A percentile compares a stretch with the other conserved stretches of the same genome.
Conservation (phyloP, 2,113 vertebrate species). For the Cyanocitta stelleri region DNA sequence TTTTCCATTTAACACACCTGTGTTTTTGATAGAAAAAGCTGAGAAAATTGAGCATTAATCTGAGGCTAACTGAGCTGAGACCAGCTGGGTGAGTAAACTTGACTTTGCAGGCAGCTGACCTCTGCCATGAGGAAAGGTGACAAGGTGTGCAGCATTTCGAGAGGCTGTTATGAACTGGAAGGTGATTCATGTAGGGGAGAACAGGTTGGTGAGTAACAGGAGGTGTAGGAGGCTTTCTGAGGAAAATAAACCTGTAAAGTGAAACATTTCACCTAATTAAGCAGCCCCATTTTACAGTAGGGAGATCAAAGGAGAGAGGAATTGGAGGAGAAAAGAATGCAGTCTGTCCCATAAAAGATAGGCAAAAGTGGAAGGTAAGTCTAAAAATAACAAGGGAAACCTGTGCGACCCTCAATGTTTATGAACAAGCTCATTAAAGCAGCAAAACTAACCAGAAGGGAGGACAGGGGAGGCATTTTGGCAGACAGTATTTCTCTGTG, state of each 20-base stretch:
- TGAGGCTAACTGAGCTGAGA: not conserved
- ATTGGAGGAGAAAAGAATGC: slow-evolving; percentile 21
- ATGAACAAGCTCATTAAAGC: not conserved
- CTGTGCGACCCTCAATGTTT: not conserved
- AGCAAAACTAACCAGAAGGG: not conserved
- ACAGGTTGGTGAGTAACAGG: not conserved
- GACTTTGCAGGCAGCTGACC: not conserved
- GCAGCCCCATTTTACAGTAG: not conserved
- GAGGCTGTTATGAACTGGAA: not conserved
- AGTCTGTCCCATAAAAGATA: slow-evolving; percentile 12
- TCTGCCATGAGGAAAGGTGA: not conserved
- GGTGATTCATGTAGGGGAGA: not conserved
- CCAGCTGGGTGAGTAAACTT: not conserved
- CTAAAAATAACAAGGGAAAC: slow-evolving; percentile 36
- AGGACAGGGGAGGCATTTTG: not conserved
- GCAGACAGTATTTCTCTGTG: not conserved
- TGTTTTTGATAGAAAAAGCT: not conserved
- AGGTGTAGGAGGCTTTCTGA: slow-evolving; percentile 24
- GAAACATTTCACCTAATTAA: slow-evolving; percentile 35
- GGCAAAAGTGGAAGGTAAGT: slow-evolving; percentile 16
- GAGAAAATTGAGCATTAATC: not conserved
- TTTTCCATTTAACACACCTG: not conserved
- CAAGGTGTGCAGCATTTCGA: not conserved
- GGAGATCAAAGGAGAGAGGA: slow-evolving; percentile 44
- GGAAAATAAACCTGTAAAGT: slow-evolving; percentile 14